phyloP scores from a whole-genome alignment of 2,797 vertebrate species.

The Neoniphon sammara region DNA sequence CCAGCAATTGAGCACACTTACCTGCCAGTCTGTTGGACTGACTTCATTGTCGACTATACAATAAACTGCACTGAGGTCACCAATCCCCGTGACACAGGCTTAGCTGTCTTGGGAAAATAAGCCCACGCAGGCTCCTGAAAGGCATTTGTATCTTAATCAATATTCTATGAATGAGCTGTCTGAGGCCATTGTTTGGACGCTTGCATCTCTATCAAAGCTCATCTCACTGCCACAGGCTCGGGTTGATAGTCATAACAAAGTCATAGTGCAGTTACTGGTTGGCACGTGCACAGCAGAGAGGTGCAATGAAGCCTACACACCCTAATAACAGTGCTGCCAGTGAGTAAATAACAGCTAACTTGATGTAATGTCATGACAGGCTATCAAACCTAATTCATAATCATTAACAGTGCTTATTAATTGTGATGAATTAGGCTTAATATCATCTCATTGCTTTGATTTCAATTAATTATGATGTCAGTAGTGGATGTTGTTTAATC shows the following conservation, averaged over 20 bases:
- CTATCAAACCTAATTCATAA: neutral
- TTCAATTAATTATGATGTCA: no score
- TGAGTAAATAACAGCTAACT: neutral
- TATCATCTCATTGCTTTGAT: neutral
- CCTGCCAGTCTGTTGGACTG: conserved; percentile 17
- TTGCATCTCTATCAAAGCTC: conserved; percentile 19
- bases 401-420: neutral
- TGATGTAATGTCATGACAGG: neutral
- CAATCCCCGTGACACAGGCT: neutral
- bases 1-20: conserved; percentile 21
- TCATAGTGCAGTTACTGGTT: neutral
- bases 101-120: conserved; percentile 22
- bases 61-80: conserved; percentile 39
- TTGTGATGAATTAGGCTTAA: neutral
- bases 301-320: neutral
- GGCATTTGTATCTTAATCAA: conserved; percentile 21
- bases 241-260: conserved; percentile 30
- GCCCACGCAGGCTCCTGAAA: conserved; percentile 20
- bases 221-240: conserved; percentile 18
- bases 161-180: conserved; percentile 40
- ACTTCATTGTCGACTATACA: conserved; percentile 40
- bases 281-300: neutral
- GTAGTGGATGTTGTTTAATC: no score
- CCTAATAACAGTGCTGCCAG: neutral
- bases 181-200: conserved; percentile 29